Evolutionary conservation across 2,888 invertebrate species (phyloP).

Genomic region (Aquatica leii): DNA sequence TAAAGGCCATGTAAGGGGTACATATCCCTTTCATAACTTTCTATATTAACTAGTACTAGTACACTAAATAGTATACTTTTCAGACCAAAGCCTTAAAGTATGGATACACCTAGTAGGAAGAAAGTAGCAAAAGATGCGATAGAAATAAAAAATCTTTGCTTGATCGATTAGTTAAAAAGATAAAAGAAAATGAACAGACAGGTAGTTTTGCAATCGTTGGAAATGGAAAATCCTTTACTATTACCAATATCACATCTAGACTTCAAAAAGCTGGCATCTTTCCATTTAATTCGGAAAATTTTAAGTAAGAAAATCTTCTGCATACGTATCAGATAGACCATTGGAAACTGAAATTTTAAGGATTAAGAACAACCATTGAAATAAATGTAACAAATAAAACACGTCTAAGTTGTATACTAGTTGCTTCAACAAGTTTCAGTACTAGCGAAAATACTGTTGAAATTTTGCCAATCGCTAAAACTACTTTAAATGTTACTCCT

Average conservation of each 20-base stretch:
- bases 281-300: constrained; percentile 11
- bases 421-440: constrained; percentile 4
- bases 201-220: constrained; percentile 4
- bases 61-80: too few species aligned
- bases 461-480: constrained; percentile 9
- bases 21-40: constrained; percentile 8
- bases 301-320: neutral
- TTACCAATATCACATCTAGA: constrained; percentile 9
- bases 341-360: constrained; percentile 11
- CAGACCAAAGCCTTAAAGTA: too few species aligned
- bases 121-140: constrained; percentile 7
- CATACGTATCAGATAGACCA: constrained; percentile 11
- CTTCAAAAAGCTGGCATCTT: constrained; percentile 9
- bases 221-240: constrained; percentile 3
- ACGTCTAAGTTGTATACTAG: too few species aligned
- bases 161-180: constrained; percentile 3
- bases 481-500: too few species aligned
- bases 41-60: neutral
- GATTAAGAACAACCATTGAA: too few species aligned
- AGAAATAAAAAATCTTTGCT: neutral
- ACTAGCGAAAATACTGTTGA: neutral
- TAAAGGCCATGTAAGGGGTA: too few species aligned
- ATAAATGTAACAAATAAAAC: constrained; percentile 7
- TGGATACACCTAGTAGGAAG: constrained; percentile 5
- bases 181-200: constrained; percentile 5